phyloP scores from a whole-genome alignment of 2,888 invertebrate genomes.

The Campoplex nolae region DNA sequence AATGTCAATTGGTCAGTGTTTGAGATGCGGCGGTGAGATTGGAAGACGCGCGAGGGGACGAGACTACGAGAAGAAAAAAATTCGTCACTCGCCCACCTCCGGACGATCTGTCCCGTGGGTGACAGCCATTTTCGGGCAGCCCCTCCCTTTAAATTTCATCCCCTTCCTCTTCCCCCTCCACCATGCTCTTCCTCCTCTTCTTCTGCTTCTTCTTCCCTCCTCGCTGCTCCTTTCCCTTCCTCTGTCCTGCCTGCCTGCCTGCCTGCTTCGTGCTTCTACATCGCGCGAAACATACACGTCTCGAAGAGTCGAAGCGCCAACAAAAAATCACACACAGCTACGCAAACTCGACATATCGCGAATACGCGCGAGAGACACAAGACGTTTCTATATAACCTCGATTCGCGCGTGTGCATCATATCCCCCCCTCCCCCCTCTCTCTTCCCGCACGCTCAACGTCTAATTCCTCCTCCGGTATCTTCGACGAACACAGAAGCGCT shows the following conservation, averaged over 20 bases:
- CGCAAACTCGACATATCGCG: conserved; percentile 36
- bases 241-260: not conserved
- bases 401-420: conserved; percentile 64
- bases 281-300: conserved; percentile 56
- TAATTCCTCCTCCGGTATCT: conserved; percentile 46
- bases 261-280: not conserved
- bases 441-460: conserved; percentile 2
- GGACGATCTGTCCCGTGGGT: conserved; percentile 80
- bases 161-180: conserved; percentile 65
- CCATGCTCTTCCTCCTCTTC: conserved; percentile 23
- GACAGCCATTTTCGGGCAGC: conserved; percentile 83
- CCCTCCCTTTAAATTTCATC: conserved; percentile 82
- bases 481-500: not conserved
- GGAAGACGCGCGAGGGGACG: conserved; percentile 69
- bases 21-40: conserved; percentile 47
- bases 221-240: not conserved
- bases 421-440: not conserved
- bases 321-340: conserved; percentile 36
- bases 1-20: conserved; percentile 77
- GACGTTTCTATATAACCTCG: conserved; percentile 30
- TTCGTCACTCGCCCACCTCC: conserved; percentile 79
- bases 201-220: conserved; percentile 40
- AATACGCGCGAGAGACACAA: conserved; percentile 48
- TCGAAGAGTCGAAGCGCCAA: conserved; percentile 16
- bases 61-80: conserved; percentile 66